phyloP scores from a whole-genome alignment of 2,888 invertebrate species.

The Petrolisthes manimaculis region DNA sequence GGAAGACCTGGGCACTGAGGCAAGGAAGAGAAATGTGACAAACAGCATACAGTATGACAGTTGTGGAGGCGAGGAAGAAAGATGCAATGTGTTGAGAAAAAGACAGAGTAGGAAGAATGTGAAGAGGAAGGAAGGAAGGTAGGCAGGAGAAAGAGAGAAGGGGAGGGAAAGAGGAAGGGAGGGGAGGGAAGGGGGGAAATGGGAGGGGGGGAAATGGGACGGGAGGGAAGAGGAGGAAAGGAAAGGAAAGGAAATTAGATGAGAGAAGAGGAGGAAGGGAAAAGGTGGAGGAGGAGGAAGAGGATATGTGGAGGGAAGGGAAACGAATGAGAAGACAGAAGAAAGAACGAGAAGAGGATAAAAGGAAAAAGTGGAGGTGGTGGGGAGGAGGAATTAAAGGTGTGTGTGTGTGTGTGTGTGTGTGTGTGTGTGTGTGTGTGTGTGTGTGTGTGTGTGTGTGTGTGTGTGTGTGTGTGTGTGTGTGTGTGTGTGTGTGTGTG shows the following conservation, averaged over 20 bases:
- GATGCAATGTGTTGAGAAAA: background rate
- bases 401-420: slow-evolving; percentile 1
- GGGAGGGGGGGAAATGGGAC: background rate
- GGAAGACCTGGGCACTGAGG: too few species aligned
- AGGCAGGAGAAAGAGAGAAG: background rate
- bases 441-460: slow-evolving; percentile 5
- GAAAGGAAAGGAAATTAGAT: background rate
- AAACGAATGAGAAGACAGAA: background rate
- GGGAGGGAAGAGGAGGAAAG: too few species aligned
- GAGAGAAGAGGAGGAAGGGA: background rate
- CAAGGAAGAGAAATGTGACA: background rate
- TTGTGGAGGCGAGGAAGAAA: background rate
- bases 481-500: background rate
- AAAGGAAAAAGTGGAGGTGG: background rate
- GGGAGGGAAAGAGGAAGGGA: background rate
- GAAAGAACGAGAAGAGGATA: background rate
- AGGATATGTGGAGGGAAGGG: background rate
- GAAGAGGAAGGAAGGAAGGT: too few species aligned
- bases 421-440: slow-evolving; percentile 27
- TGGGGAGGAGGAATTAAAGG: background rate
- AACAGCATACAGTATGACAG: background rate
- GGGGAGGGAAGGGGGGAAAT: background rate
- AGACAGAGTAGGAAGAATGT: too few species aligned
- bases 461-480: slow-evolving; percentile 19
- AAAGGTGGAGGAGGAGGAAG: slow-evolving; percentile 5